Conservation (phyloP, 2,797 vertebrate genomes). For the Oryzias sinensis region DNA sequence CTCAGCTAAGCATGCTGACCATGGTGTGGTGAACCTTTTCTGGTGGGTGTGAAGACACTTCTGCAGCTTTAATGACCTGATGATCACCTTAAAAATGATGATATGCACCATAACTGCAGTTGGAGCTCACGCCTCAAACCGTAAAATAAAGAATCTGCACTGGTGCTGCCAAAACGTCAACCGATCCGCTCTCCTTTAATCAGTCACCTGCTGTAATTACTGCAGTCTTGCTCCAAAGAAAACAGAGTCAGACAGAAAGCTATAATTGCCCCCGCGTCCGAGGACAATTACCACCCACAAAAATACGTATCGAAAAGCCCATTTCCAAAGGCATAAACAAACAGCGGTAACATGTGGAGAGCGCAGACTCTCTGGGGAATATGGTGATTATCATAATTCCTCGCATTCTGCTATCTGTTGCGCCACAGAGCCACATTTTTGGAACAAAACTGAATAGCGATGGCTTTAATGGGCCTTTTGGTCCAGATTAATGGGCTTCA, state of each 20-base stretch:
- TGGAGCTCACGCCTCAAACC: neutral
- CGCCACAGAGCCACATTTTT: slow-evolving; percentile 63
- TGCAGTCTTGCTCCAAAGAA: slow-evolving; percentile 33
- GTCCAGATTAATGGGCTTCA: slow-evolving; percentile 61
- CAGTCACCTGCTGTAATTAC: slow-evolving; percentile 44
- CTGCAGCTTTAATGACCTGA: neutral
- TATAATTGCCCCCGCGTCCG: slow-evolving; percentile 43
- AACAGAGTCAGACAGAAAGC: slow-evolving; percentile 31
- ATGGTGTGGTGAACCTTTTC: slow-evolving; percentile 1
- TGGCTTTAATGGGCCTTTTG: slow-evolving; percentile 57
- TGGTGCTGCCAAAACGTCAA: neutral
- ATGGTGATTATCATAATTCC: slow-evolving; percentile 68
- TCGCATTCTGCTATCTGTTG: slow-evolving; percentile 60
- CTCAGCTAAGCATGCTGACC: neutral
- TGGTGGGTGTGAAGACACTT: slow-evolving; percentile 8
- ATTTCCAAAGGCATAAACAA: slow-evolving; percentile 47
- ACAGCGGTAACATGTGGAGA: slow-evolving; percentile 55
- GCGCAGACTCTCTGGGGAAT: slow-evolving; percentile 50
- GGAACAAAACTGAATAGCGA: slow-evolving; percentile 71
- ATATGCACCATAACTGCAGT: neutral
- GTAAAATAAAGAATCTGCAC: neutral
- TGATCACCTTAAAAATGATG: neutral
- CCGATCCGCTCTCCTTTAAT: slow-evolving; percentile 28
- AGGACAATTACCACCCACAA: slow-evolving; percentile 50
- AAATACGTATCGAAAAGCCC: slow-evolving; percentile 35